These are phyloP conservation scores for Rhodophaea formosa DNA, from an alignment of 2,888 invertebrate genomes.

Conservation along the genomic window DNA sequence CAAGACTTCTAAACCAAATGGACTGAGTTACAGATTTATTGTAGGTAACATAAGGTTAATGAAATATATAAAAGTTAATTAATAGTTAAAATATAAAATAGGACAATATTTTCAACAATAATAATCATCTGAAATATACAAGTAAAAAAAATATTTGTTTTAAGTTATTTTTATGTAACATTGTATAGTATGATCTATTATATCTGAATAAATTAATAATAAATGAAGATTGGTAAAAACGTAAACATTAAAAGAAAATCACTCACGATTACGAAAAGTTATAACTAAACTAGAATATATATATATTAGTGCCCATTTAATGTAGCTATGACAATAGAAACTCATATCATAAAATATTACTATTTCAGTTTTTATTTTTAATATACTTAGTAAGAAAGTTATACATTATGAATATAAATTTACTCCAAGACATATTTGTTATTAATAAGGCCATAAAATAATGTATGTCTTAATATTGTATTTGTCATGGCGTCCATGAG, in stretches of 20 bases:
- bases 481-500: slow-evolving; percentile 29
- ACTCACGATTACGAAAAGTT: slow-evolving; percentile 28
- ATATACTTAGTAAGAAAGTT: slow-evolving; percentile 41
- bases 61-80: slow-evolving; percentile 62
- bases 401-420: slow-evolving; percentile 41
- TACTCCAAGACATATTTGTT: slow-evolving; percentile 42
- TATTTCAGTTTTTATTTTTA: slow-evolving; percentile 35
- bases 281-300: slow-evolving; percentile 18
- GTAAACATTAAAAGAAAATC: slow-evolving; percentile 38
- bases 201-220: slow-evolving; percentile 47
- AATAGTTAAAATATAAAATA: slow-evolving; percentile 73
- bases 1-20: slow-evolving; percentile 70
- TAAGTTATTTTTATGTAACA: slow-evolving; percentile 64
- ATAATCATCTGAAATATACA: slow-evolving; percentile 78
- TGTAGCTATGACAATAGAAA: slow-evolving; percentile 28
- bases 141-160: slow-evolving; percentile 73
- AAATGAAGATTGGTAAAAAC: slow-evolving; percentile 29
- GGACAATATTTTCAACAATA: slow-evolving; percentile 72
- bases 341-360: slow-evolving; percentile 30
- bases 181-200: slow-evolving; percentile 60
- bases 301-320: slow-evolving; percentile 28
- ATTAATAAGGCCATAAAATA: slow-evolving; percentile 66
- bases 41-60: slow-evolving; percentile 59
- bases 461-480: slow-evolving; percentile 38
- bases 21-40: slow-evolving; percentile 61